Conservation (phyloP, 2,888 invertebrate genomes). For the Lacanobia wlatinum region DNA sequence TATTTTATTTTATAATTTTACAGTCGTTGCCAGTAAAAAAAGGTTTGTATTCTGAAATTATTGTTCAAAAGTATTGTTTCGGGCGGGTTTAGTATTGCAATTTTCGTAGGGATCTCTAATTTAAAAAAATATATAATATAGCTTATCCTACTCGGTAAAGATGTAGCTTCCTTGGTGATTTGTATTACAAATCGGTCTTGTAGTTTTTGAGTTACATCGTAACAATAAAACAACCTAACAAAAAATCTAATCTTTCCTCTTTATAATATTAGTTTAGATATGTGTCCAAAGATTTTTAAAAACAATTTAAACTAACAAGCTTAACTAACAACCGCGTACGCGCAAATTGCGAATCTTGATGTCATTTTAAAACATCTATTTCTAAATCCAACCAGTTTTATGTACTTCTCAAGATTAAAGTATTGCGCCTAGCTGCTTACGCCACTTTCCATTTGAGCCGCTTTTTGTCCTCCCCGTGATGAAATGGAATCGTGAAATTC, state of each 20-base stretch:
- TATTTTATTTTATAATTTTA: background rate
- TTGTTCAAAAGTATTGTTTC: background rate
- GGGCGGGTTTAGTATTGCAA: too few relatives aligned
- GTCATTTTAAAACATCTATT: constrained; percentile 29
- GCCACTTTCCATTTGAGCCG: constrained; percentile 59
- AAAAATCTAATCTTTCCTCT: too few relatives aligned
- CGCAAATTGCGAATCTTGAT: constrained; percentile 23
- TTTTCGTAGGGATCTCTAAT: too few relatives aligned
- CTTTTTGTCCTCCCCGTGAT: constrained; percentile 54
- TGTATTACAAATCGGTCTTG: too few relatives aligned
- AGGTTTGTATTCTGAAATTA: background rate
- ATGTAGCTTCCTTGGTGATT: too few relatives aligned
- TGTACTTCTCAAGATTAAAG: constrained; percentile 45
- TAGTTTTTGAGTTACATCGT: too few relatives aligned
- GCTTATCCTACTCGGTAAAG: too few relatives aligned
- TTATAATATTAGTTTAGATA: too few relatives aligned
- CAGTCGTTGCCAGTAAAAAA: constrained; percentile 3
- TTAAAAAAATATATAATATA: too few relatives aligned
- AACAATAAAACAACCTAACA: too few relatives aligned
- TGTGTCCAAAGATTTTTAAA: background rate
- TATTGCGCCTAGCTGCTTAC: constrained; percentile 58
- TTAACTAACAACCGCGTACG: constrained; percentile 5
- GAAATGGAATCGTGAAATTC: constrained; percentile 62
- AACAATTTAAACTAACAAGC: background rate
- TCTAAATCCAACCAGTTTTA: constrained; percentile 50